A percentile compares a stretch with the other conserved stretches of the same genome.
phyloP scores from a whole-genome alignment of 2,888 invertebrate species.

The Agrochola lota region DNA sequence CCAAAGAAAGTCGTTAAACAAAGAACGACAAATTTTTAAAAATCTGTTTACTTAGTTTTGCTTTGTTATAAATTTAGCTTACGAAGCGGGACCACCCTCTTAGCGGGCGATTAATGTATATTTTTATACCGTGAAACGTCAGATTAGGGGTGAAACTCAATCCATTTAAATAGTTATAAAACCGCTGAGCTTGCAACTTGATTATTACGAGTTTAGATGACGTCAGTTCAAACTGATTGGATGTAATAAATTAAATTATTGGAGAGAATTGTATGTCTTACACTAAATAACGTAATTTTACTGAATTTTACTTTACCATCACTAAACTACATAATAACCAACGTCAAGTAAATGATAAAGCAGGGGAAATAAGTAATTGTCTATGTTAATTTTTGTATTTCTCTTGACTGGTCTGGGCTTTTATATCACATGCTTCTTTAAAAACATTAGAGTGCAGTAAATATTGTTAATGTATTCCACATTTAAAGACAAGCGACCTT shows the following conservation, averaged over 20 bases:
- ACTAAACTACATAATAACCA: neutral
- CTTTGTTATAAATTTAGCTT: slow-evolving; percentile 68
- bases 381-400: neutral
- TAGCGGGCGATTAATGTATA: slow-evolving; percentile 78
- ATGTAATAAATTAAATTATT: slow-evolving; percentile 21
- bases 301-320: neutral
- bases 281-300: neutral
- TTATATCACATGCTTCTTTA: neutral
- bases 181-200: slow-evolving; percentile 69
- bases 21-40: slow-evolving; percentile 18
- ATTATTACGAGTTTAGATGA: slow-evolving; percentile 61
- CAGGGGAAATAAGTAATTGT: neutral
- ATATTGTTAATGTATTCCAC: neutral
- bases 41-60: slow-evolving; percentile 48
- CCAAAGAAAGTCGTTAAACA: slow-evolving; percentile 15
- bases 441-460: neutral
- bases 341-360: neutral
- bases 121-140: slow-evolving; percentile 78
- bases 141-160: slow-evolving; percentile 75
- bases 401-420: neutral
- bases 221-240: slow-evolving; percentile 30
- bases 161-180: slow-evolving; percentile 76
- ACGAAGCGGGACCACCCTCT: slow-evolving; percentile 74
- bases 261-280: neutral
- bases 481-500: neutral